Evolutionary conservation across 2,797 vertebrate species (phyloP).

Genomic region (Aulostomus chinensis): DNA sequence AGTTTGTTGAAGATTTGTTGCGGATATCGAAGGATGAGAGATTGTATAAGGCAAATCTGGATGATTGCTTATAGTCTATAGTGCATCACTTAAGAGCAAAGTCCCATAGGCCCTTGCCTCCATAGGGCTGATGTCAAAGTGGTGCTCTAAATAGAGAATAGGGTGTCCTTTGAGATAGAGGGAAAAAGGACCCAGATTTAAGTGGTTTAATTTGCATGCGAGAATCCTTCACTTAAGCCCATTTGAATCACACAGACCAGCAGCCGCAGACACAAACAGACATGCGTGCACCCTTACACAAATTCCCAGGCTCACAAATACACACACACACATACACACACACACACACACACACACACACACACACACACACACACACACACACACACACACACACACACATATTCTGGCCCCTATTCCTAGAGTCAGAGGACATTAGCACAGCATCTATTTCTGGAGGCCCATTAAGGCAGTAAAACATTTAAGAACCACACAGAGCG

Average conservation of each 20-base stretch:
- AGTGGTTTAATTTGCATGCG: conserved; percentile 74
- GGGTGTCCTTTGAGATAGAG: conserved; percentile 64
- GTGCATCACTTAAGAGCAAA: conserved; percentile 54
- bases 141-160: conserved; percentile 73
- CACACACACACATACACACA: conserved; percentile 42
- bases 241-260: conserved; percentile 43
- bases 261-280: conserved; percentile 27
- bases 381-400: conserved; percentile 39
- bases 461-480: conserved; percentile 80
- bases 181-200: conserved; percentile 60
- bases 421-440: conserved; percentile 74
- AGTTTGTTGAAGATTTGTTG: conserved; percentile 73
- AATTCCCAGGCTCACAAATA: conserved; percentile 21
- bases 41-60: conserved; percentile 70
- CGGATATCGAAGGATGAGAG: conserved; percentile 59
- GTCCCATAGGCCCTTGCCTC: conserved; percentile 47
- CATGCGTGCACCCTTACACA: conserved; percentile 24
- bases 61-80: conserved; percentile 61
- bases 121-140: conserved; percentile 63
- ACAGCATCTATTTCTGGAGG: conserved; percentile 78
- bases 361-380: conserved; percentile 28
- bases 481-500: conserved; percentile 75
- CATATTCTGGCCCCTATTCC: conserved; percentile 44
- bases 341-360: conserved; percentile 18
- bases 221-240: conserved; percentile 68